A percentile compares a stretch with the other conserved stretches of the same genome.
Evolutionary conservation across 1,140 invertebrate species (phyloP).

Genomic region (Gonatopus flavifemur): DNA sequence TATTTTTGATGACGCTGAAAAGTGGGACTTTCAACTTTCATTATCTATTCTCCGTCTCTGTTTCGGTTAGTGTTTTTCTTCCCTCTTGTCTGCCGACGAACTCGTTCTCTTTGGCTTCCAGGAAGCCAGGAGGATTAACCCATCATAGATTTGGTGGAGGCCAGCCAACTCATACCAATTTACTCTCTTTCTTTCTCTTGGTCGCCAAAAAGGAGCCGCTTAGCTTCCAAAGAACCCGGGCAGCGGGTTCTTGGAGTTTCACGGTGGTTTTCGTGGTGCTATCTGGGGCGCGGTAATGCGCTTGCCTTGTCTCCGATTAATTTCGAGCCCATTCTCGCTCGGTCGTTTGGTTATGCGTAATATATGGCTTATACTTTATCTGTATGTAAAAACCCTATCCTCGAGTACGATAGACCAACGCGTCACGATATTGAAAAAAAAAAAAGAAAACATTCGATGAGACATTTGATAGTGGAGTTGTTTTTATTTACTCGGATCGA

Average conservation of each 20-base stretch:
- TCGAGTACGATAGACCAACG: too few species aligned
- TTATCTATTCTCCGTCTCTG: conserved; percentile 16
- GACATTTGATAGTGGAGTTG: too few species aligned
- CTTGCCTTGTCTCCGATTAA: conserved; percentile 55
- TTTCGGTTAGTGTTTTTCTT: conserved; percentile 17
- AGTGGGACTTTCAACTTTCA: conserved; percentile 20
- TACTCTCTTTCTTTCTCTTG: conserved; percentile 26
- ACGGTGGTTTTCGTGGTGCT: conserved; percentile 44
- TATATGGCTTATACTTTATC: too few species aligned
- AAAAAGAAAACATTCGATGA: too few species aligned
- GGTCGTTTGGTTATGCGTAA: too few species aligned
- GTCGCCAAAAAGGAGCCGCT: conserved; percentile 16
- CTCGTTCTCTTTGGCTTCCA: conserved; percentile 41
- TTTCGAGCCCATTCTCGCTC: too few species aligned
- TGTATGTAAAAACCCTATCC: too few species aligned
- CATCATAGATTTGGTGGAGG: conserved; percentile 46
- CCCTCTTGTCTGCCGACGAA: conserved; percentile 24
- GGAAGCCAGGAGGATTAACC: conserved; percentile 54
- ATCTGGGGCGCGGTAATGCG: conserved; percentile 48
- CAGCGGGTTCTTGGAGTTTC: conserved; percentile 42
- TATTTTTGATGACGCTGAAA: conserved; percentile 19
- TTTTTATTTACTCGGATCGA: too few species aligned
- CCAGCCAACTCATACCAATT: conserved; percentile 32
- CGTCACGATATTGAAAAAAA: too few species aligned
- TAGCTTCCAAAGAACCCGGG: conserved; percentile 28